Base-by-base conservation (phyloP, 2,113 vertebrate species). In the Xiphias gladius region DNA sequence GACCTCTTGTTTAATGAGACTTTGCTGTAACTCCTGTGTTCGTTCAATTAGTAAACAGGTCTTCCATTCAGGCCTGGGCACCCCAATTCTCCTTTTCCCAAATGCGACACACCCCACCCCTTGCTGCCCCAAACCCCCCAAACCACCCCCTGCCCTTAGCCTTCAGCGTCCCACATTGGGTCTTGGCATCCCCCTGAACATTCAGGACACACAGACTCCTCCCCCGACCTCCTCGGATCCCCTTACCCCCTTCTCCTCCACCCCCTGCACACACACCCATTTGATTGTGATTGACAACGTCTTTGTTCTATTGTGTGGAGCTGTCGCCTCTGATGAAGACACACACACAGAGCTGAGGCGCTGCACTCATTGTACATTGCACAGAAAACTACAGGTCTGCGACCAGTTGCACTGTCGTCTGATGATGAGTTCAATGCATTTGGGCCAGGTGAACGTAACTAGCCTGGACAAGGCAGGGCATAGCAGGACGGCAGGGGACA, bases 321-420 rank as follows among this genome's bases (percentile, higher is more conserved):
- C 93, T 94, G 94, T 95, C 94, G 93, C 91, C 93, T 95, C 94
- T 95, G 95, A 96, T 95, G 95, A 96, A 96, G 94, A 96, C 91
- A 89, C 95, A 93, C 89, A 92, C 82, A 85, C 89, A 88, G 90
- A 90, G 62, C 83, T 4, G 76, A 83, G 77, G 78, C 61, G 9
- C 61, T 71, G 80, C 37, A 35, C 80, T 90, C 80, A 83, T 88
- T 88, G 85, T 85, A 87, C 68, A 81, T 19, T 39, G 73, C 67
- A 43, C 54, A 80, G 39, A 89, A n/a, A 85, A 61, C 88, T 76
- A 89, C 88, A 91, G 84, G 90, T 91, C 91, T 67, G 65, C 80
- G 46, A 92, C 88, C 84, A 79, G 90, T 92, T 93, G 85, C 88
- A 73, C 72, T 37, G 70, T 83, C 59, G 13, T 39, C 26, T 46